Conservation (phyloP, 2,113 vertebrate species). For the Chiloscyllium plagiosum region DNA sequence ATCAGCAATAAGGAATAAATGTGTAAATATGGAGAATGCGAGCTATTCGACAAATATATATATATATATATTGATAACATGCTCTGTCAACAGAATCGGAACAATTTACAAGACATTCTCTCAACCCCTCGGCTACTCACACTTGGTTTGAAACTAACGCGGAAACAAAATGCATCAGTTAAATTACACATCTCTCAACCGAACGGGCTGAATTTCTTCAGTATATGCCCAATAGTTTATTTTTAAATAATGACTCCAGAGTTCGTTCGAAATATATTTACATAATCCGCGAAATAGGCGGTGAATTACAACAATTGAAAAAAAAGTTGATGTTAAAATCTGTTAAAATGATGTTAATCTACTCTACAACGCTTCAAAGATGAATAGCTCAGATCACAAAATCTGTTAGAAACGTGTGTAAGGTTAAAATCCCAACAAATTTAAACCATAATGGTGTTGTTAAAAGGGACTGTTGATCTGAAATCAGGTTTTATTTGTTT, state of each 20-base stretch:
- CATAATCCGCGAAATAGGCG: neutral
- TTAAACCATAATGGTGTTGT: neutral
- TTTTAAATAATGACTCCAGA: neutral
- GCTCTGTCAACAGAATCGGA: neutral
- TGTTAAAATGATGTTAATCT: neutral
- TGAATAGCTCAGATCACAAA: neutral
- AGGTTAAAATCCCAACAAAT: neutral
- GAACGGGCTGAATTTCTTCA: neutral
- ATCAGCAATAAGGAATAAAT: neutral
- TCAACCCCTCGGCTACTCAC: neutral
- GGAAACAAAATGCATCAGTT: neutral
- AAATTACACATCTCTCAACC: neutral
- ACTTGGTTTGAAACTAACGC: neutral
- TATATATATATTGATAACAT: neutral
- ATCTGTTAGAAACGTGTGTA: neutral
- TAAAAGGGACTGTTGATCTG: neutral
- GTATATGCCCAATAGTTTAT: neutral
- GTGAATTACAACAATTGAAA: neutral
- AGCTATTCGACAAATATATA: neutral
- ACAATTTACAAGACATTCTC: neutral
- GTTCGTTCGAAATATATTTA: neutral
- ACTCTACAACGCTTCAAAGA: neutral
- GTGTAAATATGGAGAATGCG: neutral
- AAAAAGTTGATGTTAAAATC: neutral
- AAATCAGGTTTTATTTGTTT: neutral